Conservation (phyloP, 2,888 invertebrate genomes). For the Lepidonotus clava region DNA sequence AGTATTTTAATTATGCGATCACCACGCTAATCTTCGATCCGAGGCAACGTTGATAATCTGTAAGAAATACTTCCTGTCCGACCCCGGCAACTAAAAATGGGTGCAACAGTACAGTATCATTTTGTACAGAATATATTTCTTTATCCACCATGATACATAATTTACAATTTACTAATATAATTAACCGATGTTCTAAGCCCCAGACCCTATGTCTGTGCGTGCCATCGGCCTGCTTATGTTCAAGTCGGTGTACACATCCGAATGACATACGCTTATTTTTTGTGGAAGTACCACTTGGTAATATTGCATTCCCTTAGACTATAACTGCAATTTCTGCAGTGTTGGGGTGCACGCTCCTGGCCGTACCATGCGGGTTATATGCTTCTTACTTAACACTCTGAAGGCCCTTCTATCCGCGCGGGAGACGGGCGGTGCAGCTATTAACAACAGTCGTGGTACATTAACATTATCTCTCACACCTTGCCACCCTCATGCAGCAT, state of each 20-base stretch:
- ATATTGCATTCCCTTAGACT: too few relatives aligned
- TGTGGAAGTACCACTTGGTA: not conserved
- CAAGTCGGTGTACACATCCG: not conserved
- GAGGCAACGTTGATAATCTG: too few relatives aligned
- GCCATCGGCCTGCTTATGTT: not conserved
- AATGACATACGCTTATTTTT: not conserved
- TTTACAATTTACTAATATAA: slow-evolving; percentile 8
- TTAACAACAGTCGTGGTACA: not conserved
- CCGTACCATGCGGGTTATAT: too few relatives aligned
- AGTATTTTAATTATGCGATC: too few relatives aligned
- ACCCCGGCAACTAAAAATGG: not conserved
- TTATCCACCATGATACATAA: slow-evolving; percentile 16
- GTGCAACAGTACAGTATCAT: not conserved
- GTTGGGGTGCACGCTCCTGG: too few relatives aligned
- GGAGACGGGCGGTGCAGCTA: not conserved
- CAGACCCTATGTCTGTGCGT: not conserved
- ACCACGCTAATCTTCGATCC: too few relatives aligned
- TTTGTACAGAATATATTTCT: slow-evolving; percentile 14
- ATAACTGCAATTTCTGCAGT: too few relatives aligned
- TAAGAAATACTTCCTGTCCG: too few relatives aligned
- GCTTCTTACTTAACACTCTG: too few relatives aligned
- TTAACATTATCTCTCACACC: not conserved
- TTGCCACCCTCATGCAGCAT: not conserved
- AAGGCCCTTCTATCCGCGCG: too few relatives aligned
- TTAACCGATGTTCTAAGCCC: not conserved